A percentile compares a stretch with the other conserved stretches of the same genome.
Conservation (phyloP, 35 echinoderm and acorn worm genomes). For the Apostichopus californicus region DNA sequence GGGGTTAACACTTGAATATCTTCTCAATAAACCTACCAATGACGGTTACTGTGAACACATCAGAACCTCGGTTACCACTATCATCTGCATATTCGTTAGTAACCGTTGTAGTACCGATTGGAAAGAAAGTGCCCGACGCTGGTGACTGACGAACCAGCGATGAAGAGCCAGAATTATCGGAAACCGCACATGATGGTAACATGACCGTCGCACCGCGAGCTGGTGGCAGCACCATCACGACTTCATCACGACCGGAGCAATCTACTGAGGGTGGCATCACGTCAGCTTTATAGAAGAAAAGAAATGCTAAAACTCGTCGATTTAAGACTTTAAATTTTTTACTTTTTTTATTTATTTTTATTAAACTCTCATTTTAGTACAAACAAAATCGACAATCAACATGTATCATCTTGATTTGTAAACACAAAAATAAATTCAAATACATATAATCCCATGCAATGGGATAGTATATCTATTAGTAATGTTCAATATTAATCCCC, state of each 20-base stretch:
- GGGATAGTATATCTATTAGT: too few species aligned
- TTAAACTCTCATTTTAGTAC: too few species aligned
- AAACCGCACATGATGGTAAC: background rate
- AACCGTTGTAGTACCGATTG: background rate
- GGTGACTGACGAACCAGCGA: background rate
- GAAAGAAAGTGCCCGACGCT: conserved; percentile 18
- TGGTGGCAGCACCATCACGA: background rate
- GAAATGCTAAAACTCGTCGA: background rate
- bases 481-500: too few species aligned
- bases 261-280: background rate
- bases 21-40: background rate
- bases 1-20: too few species aligned
- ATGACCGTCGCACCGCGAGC: background rate
- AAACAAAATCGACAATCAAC: too few species aligned
- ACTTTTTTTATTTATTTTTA: too few species aligned
- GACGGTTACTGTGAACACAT: background rate
- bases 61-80: conserved; percentile 27
- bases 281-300: background rate
- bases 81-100: conserved; percentile 10
- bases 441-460: too few species aligned
- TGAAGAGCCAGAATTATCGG: conserved; percentile 12
- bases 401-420: too few species aligned
- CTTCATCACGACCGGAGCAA: background rate
- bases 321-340: too few species aligned
- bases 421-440: too few species aligned